Evolutionary conservation across 2,113 vertebrate genomes (phyloP).

Genomic region (Dissostichus mawsoni): DNA sequence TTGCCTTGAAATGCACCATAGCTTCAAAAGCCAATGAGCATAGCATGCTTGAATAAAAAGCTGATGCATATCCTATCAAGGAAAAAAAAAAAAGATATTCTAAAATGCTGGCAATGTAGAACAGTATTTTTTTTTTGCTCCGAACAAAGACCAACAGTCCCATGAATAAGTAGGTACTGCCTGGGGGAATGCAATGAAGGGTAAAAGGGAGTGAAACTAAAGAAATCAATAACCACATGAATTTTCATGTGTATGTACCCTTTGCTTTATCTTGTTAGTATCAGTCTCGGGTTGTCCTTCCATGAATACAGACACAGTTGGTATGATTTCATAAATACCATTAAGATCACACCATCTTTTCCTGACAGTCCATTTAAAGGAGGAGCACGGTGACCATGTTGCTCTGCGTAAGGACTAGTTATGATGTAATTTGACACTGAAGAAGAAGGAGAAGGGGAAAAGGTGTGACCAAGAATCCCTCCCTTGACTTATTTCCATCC

Average conservation of each 20-base stretch:
- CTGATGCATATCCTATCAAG: constrained; percentile 69
- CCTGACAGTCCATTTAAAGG: constrained; percentile 43
- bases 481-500: constrained; percentile 79
- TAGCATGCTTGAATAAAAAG: constrained; percentile 73
- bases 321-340: constrained; percentile 33
- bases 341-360: constrained; percentile 40
- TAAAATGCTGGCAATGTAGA: constrained; percentile 76
- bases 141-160: constrained; percentile 71
- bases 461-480: constrained; percentile 77
- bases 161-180: constrained; percentile 59
- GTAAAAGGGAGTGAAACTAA: constrained; percentile 52
- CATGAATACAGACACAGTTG: constrained; percentile 26
- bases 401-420: constrained; percentile 71
- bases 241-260: constrained; percentile 61
- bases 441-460: constrained; percentile 65
- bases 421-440: constrained; percentile 83
- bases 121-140: constrained; percentile 62
- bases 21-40: constrained; percentile 82
- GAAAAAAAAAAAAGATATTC: constrained; percentile 56
- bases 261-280: constrained; percentile 69
- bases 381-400: constrained; percentile 73
- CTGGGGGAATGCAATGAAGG: constrained; percentile 46
- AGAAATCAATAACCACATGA: constrained; percentile 75
- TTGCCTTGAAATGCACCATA: constrained; percentile 77
- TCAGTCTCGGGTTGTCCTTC: constrained; percentile 15